Conservation (phyloP, 2,113 vertebrate genomes). For the Lepus americanus region DNA sequence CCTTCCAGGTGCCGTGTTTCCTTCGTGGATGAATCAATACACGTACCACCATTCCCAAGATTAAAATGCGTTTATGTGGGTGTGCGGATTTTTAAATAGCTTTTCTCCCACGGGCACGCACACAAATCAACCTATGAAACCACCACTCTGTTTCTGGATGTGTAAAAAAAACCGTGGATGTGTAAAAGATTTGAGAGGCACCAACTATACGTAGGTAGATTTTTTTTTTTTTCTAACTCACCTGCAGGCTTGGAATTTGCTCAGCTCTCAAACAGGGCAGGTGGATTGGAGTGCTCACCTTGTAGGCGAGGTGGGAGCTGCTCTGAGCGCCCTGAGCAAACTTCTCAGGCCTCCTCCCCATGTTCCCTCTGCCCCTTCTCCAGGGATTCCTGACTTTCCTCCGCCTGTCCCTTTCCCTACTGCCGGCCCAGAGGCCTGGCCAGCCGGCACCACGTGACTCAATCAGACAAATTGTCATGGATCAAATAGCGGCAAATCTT, state of each 20-base stretch:
- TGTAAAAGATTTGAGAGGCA: not conserved
- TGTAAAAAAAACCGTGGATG: not conserved
- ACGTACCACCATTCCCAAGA: not conserved
- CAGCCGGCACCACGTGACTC: constrained; percentile 67
- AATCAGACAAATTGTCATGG: constrained; percentile 85
- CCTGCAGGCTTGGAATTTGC: accelerated
- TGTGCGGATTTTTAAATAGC: not conserved
- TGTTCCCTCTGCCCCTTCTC: not conserved
- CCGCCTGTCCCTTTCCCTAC: not conserved
- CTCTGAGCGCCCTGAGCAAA: not conserved
- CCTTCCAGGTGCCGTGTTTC: not conserved
- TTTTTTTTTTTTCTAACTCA: not conserved
- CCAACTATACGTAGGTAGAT: not conserved
- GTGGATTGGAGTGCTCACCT: not conserved
- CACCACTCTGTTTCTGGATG: not conserved
- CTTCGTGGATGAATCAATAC: not conserved
- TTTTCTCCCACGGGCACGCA: not conserved
- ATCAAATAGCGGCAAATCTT: constrained; percentile 88
- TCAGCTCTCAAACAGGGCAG: not conserved
- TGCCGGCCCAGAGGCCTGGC: constrained; percentile 54
- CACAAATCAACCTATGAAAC: not conserved
- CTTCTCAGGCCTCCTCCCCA: too few relatives aligned
- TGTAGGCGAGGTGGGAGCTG: too few relatives aligned
- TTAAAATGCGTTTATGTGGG: not conserved
- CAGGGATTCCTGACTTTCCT: not conserved